Conservation (phyloP, 1,140 invertebrate species). For the Odontomachus brunneus region DNA sequence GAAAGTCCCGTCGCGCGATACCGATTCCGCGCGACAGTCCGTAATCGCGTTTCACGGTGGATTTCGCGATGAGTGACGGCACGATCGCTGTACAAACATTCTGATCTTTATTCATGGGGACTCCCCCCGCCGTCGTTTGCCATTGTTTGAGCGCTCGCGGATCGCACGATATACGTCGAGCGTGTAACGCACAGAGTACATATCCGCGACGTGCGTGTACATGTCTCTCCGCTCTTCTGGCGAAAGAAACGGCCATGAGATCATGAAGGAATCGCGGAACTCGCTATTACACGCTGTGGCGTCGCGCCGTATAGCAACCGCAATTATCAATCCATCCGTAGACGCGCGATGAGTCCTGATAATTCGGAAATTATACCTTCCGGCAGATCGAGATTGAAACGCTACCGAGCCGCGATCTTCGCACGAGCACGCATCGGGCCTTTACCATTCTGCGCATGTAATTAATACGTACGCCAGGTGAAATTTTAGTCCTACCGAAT, state of each 20-base stretch:
- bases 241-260: constrained; percentile 60
- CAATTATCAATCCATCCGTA: constrained; percentile 63
- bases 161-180: constrained; percentile 67
- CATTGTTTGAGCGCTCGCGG: constrained; percentile 59
- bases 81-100: constrained; percentile 53
- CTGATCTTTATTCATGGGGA: constrained; percentile 69
- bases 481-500: too few relatives aligned
- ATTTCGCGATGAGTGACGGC: constrained; percentile 34
- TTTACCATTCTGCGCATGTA: background rate
- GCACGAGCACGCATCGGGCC: constrained; percentile 9
- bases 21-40: constrained; percentile 38
- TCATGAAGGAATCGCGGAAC: constrained; percentile 30
- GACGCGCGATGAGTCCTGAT: constrained; percentile 52
- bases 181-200: constrained; percentile 59
- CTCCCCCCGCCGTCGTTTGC: constrained; percentile 31
- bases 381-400: constrained; percentile 37
- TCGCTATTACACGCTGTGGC: constrained; percentile 49
- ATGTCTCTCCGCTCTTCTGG: constrained; percentile 57
- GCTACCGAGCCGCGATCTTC: background rate
- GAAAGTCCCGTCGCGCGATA: constrained; percentile 33
- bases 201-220: constrained; percentile 14
- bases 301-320: constrained; percentile 12
- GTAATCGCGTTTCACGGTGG: constrained; percentile 53
- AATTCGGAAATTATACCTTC: constrained; percentile 55
- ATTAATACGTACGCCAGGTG: too few relatives aligned